Evolutionary conservation across 2,797 vertebrate species (phyloP).

Genomic region (Rhadinocentrus ornatus): DNA sequence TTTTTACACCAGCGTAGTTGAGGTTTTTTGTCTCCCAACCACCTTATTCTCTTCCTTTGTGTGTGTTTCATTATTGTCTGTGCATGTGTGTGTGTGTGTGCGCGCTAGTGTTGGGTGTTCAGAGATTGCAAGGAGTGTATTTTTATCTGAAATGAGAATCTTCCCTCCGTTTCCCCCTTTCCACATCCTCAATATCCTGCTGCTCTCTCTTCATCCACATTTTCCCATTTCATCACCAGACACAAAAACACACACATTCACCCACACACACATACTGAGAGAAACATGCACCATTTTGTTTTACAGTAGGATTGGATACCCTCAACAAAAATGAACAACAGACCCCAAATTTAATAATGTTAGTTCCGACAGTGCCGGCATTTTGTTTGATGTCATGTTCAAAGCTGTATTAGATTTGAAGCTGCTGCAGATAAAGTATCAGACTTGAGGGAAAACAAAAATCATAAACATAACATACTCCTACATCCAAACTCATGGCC

Average conservation of each 20-base stretch:
- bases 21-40: slow-evolving; percentile 19
- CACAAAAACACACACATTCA: slow-evolving; percentile 1
- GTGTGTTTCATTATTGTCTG: slow-evolving; percentile 22
- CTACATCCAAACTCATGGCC: slow-evolving; percentile 8
- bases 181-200: slow-evolving; percentile 64
- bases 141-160: slow-evolving; percentile 80
- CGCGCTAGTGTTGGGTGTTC: slow-evolving; percentile 6
- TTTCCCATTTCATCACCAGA: slow-evolving; percentile 53
- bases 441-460: slow-evolving; percentile 21
- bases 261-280: background rate
- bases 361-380: slow-evolving; percentile 29
- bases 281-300: slow-evolving; percentile 18
- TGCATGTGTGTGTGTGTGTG: slow-evolving; percentile 12
- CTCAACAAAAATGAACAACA: slow-evolving; percentile 59
- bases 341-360: slow-evolving; percentile 61
- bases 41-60: slow-evolving; percentile 17
- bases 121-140: slow-evolving; percentile 54
- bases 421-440: slow-evolving; percentile 45
- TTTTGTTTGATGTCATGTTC: slow-evolving; percentile 68
- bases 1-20: slow-evolving; percentile 12
- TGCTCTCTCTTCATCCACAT: slow-evolving; percentile 60
- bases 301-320: slow-evolving; percentile 40
- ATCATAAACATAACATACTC: slow-evolving; percentile 21
- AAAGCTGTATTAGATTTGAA: slow-evolving; percentile 58
- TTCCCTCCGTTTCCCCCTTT: slow-evolving; percentile 38